Conservation (phyloP, 2,888 invertebrate genomes). For the Clunio marinus region DNA sequence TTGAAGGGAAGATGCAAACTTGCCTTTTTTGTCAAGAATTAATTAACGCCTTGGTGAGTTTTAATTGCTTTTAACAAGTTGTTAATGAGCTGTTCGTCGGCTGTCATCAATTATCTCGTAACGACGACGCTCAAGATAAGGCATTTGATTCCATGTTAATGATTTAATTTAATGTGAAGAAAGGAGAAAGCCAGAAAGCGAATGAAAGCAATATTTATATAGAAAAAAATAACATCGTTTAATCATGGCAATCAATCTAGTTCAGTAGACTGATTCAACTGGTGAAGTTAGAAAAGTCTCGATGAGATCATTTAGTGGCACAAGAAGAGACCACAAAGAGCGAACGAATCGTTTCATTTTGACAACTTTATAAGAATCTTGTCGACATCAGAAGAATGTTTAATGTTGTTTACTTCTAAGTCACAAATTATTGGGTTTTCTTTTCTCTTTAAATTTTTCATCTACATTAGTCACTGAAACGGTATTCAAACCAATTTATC, state of each 20-base stretch:
- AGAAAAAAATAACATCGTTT: slow-evolving; percentile 11
- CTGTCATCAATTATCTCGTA: slow-evolving; percentile 38
- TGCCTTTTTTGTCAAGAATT: slow-evolving; percentile 21
- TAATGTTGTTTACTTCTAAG: slow-evolving; percentile 8
- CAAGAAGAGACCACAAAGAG: not conserved
- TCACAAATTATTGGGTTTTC: slow-evolving; percentile 1
- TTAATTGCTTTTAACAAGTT: slow-evolving; percentile 39
- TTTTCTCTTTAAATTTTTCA: too few relatives aligned
- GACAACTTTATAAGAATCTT: not conserved
- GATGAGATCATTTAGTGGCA: not conserved
- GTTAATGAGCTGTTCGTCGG: slow-evolving; percentile 38
- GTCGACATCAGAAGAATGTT: not conserved
- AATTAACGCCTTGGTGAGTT: slow-evolving; percentile 35
- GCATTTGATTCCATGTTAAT: slow-evolving; percentile 28
- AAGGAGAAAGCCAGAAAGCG: not conserved
- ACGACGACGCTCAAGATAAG: slow-evolving; percentile 1
- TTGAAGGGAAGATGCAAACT: slow-evolving; percentile 25
- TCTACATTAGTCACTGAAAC: too few relatives aligned
- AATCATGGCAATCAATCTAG: slow-evolving; percentile 16
- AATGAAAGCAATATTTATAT: not conserved
- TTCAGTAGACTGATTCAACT: slow-evolving; percentile 1
- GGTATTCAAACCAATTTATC: not conserved
- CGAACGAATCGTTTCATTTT: not conserved
- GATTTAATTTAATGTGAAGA: slow-evolving; percentile 23
- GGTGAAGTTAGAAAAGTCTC: slow-evolving; percentile 11